Conservation (phyloP, 2,888 invertebrate species). For the Thereva nobilitata region DNA sequence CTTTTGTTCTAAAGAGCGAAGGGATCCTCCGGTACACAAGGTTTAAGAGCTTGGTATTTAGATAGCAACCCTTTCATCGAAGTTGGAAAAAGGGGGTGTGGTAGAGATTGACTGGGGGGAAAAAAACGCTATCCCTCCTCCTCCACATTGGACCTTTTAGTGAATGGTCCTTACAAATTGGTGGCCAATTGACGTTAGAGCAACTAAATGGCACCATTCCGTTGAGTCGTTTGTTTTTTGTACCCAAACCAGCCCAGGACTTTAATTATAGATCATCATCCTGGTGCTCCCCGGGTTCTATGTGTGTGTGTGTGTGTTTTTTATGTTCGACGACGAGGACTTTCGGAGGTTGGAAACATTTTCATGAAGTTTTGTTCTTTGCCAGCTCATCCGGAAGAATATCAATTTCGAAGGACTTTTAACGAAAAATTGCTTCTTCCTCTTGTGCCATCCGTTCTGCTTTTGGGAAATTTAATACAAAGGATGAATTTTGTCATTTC, state of each 20-base stretch:
- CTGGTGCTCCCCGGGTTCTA: no score
- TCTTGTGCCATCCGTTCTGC: conserved; percentile 15
- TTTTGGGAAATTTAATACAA: no score
- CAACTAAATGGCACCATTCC: no score
- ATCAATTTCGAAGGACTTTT: conserved; percentile 29
- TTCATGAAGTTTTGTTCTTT: conserved; percentile 14
- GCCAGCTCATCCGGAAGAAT: conserved; percentile 18
- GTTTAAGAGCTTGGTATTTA: neutral
- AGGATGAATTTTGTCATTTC: no score
- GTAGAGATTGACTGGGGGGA: no score
- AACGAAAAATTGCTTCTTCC: conserved; percentile 22
- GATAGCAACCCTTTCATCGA: neutral
- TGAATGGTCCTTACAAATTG: conserved; percentile 8
- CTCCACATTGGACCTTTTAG: neutral
- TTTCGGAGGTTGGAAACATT: conserved; percentile 2
- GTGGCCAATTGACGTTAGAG: conserved; percentile 19
- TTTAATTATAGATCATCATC: conserved; percentile 10
- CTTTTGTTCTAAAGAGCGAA: conserved; percentile 29
- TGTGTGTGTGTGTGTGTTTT: neutral
- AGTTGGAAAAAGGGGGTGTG: no score
- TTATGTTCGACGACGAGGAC: neutral
- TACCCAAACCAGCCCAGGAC: neutral
- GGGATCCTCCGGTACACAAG: no score
- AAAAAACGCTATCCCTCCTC: no score
- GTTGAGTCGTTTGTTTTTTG: neutral